Evolutionary conservation across 2,888 invertebrate species (phyloP), one percentile per base, ranked within the genome.

Genomic region (Hylaea fasciaria): DNA sequence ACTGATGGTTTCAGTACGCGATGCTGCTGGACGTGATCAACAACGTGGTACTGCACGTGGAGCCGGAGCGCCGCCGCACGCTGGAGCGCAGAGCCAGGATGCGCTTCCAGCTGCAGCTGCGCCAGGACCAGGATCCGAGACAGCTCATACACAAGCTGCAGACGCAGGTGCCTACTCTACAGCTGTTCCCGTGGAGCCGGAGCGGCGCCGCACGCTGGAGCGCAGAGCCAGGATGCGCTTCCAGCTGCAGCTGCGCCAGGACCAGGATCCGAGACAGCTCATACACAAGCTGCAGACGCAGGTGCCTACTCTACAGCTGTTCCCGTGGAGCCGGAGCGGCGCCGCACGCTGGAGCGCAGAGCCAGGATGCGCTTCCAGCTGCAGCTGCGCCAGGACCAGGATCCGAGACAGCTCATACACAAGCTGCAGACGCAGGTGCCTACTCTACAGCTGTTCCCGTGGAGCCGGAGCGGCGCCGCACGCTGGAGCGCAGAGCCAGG

Each of bases 21-120:
- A 99, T 99, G 98, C 95, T 99, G 40, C 92, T 99, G 76, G 99
- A 99, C 87, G 97, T 99, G 72, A 97, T 99, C 2, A 99, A 99
- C 92, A 99, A 99, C 92, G 94, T 99, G 32, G 92, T 99, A 53
- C 93, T 99, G 0, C 98, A 98, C 86, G 98, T 99, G 57, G 99
- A 99, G 85, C 99, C 99, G 0, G 97, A 97, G 79, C 94, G 98
- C 56, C 97, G 98, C 73, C 97, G 98, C 78, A 97, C 97, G 9
- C 93, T 96, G 69, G 98, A 98, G 85, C 93, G 96, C 65, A 93
- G 98, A 66, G 97, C 98, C 64, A 93, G 98, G 55, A 97, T 98
- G 96, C 94, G 98, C 66, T 99, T 99, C 87, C 97, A 98, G 84
- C 89, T 99, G 69, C 98, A 98, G 81, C 91, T 99, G 71, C 96